Evolutionary conservation across 2,113 vertebrate species (phyloP).

Genomic region (Ranitomeya imitator): DNA sequence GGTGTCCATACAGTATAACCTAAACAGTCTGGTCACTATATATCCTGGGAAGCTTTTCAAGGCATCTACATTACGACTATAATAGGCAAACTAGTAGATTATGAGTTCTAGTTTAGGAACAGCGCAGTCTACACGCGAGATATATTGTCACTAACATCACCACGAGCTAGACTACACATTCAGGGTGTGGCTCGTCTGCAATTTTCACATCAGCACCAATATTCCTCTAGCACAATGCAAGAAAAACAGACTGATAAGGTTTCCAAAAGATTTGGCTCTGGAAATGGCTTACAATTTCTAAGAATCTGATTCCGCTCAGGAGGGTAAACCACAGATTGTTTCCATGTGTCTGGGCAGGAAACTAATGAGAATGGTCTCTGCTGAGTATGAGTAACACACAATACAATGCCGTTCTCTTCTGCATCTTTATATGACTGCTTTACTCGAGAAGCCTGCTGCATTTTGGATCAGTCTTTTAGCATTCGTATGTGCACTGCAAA

Average conservation of each 20-base stretch:
- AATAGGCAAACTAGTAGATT: neutral
- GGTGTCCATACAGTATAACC: neutral
- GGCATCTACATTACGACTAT: neutral
- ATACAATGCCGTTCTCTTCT: constrained; percentile 46
- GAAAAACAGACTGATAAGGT: constrained; percentile 57
- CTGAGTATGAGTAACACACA: constrained; percentile 62
- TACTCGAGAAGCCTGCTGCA: neutral
- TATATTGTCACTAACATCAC: neutral
- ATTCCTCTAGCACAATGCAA: constrained; percentile 53
- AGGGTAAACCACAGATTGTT: constrained; percentile 72
- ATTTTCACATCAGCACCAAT: constrained; percentile 58
- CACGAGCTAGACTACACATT: constrained; percentile 30
- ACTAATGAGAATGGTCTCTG: constrained; percentile 61
- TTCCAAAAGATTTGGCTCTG: constrained; percentile 53
- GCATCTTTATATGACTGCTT: constrained; percentile 12
- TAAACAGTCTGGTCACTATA: neutral
- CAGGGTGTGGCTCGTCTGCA: constrained; percentile 41
- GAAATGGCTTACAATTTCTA: constrained; percentile 64
- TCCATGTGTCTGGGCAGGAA: constrained; percentile 65
- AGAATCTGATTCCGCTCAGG: constrained; percentile 71
- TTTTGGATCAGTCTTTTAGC: neutral
- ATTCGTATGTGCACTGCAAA: neutral
- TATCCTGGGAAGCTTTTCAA: neutral
- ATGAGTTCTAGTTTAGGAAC: neutral
- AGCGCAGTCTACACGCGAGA: neutral